These are phyloP conservation scores for Micromesistius poutassou DNA, from an alignment of 2,797 vertebrate genomes.

Conservation along the genomic window DNA sequence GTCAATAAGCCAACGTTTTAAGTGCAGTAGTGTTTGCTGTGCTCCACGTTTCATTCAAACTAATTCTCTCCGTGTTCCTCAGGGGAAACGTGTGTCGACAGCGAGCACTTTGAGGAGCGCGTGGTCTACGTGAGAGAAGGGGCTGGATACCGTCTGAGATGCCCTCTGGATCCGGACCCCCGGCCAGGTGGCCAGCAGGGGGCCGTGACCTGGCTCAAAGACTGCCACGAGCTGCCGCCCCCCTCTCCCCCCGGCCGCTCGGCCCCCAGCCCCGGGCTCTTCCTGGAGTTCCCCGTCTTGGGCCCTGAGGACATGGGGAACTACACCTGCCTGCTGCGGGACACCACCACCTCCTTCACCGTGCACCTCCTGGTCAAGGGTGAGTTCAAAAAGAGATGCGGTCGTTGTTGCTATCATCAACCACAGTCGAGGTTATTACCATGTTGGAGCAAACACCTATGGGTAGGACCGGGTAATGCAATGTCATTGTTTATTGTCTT, in stretches of 20 bases:
- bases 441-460: not conserved
- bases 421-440: not conserved
- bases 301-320: slow-evolving; percentile 51
- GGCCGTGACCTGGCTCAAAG: slow-evolving; percentile 54
- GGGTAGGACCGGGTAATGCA: not conserved
- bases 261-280: slow-evolving; percentile 7
- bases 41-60: not conserved
- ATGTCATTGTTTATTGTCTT: no score
- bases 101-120: slow-evolving; percentile 43
- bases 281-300: slow-evolving; percentile 52
- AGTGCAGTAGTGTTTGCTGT: not conserved
- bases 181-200: slow-evolving; percentile 13
- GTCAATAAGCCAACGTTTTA: not conserved
- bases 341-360: slow-evolving; percentile 47
- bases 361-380: slow-evolving; percentile 55
- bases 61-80: slow-evolving; percentile 14
- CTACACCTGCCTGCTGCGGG: slow-evolving; percentile 58
- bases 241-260: not conserved
- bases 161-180: slow-evolving; percentile 34
- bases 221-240: slow-evolving; percentile 44
- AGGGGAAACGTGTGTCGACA: slow-evolving; percentile 60
- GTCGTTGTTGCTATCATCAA: not conserved
- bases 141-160: slow-evolving; percentile 46
- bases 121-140: slow-evolving; percentile 27
- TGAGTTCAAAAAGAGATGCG: slow-evolving; percentile 20